Percentiles rank a stretch among this genome's conserved stretches.
Conservation (phyloP, 2,113 vertebrate genomes). For the Tor tambroides region DNA sequence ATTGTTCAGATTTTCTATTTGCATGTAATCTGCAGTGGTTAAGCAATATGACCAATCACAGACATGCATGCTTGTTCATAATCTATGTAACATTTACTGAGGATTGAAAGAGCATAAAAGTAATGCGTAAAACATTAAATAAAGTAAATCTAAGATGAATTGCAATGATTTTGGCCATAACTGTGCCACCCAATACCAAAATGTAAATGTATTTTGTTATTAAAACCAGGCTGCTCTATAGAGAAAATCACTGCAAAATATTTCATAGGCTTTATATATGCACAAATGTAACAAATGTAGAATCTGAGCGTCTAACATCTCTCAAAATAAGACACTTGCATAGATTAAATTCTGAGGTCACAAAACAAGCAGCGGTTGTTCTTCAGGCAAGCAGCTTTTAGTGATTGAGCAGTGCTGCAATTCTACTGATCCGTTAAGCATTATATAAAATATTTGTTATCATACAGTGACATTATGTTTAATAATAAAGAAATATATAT, state of each 20-base stretch:
- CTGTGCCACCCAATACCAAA: neutral
- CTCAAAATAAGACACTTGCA: neutral
- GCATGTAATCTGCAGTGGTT: neutral
- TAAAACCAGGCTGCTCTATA: neutral
- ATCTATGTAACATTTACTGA: neutral
- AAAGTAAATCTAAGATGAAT: neutral
- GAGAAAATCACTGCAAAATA: neutral
- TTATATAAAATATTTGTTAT: too few relatives aligned
- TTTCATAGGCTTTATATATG: neutral
- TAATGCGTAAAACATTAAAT: neutral
- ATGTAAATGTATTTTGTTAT: neutral
- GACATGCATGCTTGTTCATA: neutral
- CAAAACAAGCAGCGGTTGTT: neutral
- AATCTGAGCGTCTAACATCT: neutral
- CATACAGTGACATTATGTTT: too few relatives aligned
- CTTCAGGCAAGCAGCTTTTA: neutral
- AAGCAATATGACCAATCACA: neutral
- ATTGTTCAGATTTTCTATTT: neutral
- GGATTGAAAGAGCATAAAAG: neutral
- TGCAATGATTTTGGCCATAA: neutral
- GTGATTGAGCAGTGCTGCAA: neutral
- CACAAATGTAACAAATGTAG: neutral
- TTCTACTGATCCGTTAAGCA: neutral
- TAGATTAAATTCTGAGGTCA: neutral
- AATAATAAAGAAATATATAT: too few relatives aligned